Conservation (phyloP, 1,140 invertebrate genomes). For the Panulirus ornatus region DNA sequence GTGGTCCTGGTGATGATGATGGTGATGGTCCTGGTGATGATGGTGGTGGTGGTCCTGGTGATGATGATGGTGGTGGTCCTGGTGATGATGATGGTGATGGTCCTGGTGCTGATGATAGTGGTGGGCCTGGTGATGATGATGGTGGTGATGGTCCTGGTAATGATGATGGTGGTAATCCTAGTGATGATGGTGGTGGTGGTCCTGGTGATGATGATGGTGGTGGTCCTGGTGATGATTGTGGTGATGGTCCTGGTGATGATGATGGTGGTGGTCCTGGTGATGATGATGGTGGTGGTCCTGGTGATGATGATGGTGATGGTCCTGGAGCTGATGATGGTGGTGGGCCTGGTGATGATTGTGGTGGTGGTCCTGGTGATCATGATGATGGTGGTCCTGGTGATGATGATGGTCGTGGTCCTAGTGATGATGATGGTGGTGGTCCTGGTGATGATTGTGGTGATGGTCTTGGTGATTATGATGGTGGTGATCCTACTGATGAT, state of each 20-base stretch:
- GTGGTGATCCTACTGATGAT: too few relatives aligned
- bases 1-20: background rate
- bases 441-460: background rate
- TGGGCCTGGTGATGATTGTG: background rate
- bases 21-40: background rate
- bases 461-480: too few relatives aligned
- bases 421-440: background rate
- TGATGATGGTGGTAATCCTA: background rate
- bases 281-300: background rate
- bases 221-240: background rate
- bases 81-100: background rate
- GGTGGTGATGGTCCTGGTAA: background rate
- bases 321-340: background rate
- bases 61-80: background rate
- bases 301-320: background rate
- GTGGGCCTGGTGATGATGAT: constrained; percentile 16
- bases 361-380: background rate
- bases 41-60: background rate
- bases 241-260: background rate
- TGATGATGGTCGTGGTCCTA: background rate
- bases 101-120: too few relatives aligned
- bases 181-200: background rate
- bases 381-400: background rate
- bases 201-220: background rate
- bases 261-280: background rate